Evolutionary conservation across 2,888 invertebrate genomes (phyloP), one percentile per base, ranked within the genome.

Genomic region (Caenorhabditis parvicauda): DNA sequence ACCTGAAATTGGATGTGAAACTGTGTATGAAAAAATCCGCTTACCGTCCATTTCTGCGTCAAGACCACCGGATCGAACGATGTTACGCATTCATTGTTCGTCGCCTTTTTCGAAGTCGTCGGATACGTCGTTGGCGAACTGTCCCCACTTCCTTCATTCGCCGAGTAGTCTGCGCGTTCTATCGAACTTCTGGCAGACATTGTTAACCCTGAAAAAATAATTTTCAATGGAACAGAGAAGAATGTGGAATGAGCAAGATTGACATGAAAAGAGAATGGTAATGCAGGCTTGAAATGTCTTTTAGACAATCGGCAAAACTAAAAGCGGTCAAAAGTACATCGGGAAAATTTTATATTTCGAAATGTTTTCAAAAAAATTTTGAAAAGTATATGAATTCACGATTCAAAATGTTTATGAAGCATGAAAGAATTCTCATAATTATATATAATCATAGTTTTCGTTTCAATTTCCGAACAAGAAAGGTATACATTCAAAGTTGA

Each of bases 1-100:
- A 78, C 71, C 71, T 75, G 41, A 60, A 74, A 29, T 14, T 6
- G 7, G 21, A 24, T 48, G 25, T 17, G 14, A 21, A 37, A 29
- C 44, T 22, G 17, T 39, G 35, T 44, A 38, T 28, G 14, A 38
- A 32, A 46, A 45, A 49, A 46, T 61, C n/a, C n/a, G n/a, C 63
- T 45, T 21, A 79, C 79, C 14, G 75, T 79, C 80, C 80, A 80
- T 65, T 74, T 63, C 57, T 81, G 81, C 9, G 72, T 67, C 5
- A 80, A 63, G 22, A 70, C 61, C n/a, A 80, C 64, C 3, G 80
- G 77, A 27, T 79, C 74, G 35, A 76, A 70, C 5, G 66, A 57
- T 7, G 79, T 79, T 43, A 76, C 60, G 53, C 79, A 79, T 46
- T 77, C 73, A 35, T 74, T 70, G 17, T 59, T 55, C 19, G 35